These are phyloP conservation scores for Macquaria australasica DNA, from an alignment of 2,113 vertebrate species.

Conservation along the genomic window DNA sequence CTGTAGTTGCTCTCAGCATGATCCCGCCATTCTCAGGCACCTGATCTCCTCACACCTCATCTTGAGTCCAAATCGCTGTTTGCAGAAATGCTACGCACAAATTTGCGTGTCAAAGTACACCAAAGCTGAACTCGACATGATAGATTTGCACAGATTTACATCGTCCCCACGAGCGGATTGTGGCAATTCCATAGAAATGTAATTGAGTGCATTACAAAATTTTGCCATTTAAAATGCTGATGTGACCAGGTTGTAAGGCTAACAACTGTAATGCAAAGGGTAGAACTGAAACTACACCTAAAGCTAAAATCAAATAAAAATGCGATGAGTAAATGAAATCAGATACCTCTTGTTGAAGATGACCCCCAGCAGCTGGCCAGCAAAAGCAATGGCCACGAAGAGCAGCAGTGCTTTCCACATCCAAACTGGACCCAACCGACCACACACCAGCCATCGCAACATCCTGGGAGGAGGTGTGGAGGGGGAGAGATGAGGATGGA, in stretches of 20 bases:
- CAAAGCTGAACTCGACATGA: too few relatives aligned
- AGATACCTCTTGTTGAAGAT: conserved; percentile 85
- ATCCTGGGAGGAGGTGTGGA: conserved; percentile 68
- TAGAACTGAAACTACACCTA: background rate
- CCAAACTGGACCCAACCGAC: conserved; percentile 82
- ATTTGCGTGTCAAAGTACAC: too few relatives aligned
- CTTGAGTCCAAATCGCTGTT: too few relatives aligned
- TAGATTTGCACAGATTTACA: too few relatives aligned
- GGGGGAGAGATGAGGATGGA: background rate
- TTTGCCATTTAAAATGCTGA: background rate
- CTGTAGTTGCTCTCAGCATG: too few relatives aligned
- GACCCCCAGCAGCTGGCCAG: conserved; percentile 83
- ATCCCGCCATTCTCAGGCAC: too few relatives aligned
- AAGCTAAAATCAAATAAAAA: background rate
- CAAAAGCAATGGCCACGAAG: conserved; percentile 82
- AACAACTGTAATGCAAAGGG: background rate
- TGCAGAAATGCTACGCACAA: too few relatives aligned
- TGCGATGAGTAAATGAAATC: background rate
- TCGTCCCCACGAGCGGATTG: background rate
- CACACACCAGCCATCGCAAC: conserved; percentile 82
- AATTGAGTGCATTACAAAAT: too few relatives aligned
- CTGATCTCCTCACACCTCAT: too few relatives aligned
- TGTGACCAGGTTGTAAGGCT: background rate
- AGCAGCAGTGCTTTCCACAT: conserved; percentile 85
- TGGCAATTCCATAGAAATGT: background rate